Base-by-base conservation (phyloP, 2,888 invertebrate species). In the Antitype chi region DNA sequence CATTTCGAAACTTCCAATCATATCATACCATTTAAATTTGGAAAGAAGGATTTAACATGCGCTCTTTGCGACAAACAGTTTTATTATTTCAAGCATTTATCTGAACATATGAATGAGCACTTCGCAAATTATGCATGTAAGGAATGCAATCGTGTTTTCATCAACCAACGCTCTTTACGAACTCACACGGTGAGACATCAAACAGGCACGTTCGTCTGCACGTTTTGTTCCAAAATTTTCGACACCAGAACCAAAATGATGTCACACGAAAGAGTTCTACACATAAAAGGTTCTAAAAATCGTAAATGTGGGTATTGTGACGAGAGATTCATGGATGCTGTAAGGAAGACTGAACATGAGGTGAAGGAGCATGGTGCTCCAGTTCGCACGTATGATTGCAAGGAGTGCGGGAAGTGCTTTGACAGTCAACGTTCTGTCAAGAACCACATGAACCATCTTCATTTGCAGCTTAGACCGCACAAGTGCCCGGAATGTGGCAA, bases 71-170 rank as follows among this genome's bases (percentile, higher is more conserved):
- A 78, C 0, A 85, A 89, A 25, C 81, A 86, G n/a, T 95, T 92
- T 52, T 88, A 87, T 25, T 87, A 85, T 64, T 94, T 94, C 79
- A 94, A 94, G 80, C 83, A 88, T 0, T 53, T 95, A 0, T 87
- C 90, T 0, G 92, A 92, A 15, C 95, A 95, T 66, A 94, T 95
- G 94, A 92, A 91, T 11, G 88, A 88, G 0, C 95, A 95, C 71
- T 94, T 91, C n/a, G 89, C 90, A 25, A 94, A 95, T 67, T 94
- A 92, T 52, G 80, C 89, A 2, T 95, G 95, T 67, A 78, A 85
- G 0, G 76, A 86, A 0, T 95, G 95, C 73, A 88, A 87, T 11
- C 88, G 90, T 0, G 91, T 89, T 0, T 95, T 95, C 43, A 90
- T 92, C 0, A 90, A 90, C 25, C 74, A 83, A 17, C 80, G 84